Evolutionary conservation across 1,140 invertebrate species (phyloP).

Genomic region (Drosophila melanica): DNA sequence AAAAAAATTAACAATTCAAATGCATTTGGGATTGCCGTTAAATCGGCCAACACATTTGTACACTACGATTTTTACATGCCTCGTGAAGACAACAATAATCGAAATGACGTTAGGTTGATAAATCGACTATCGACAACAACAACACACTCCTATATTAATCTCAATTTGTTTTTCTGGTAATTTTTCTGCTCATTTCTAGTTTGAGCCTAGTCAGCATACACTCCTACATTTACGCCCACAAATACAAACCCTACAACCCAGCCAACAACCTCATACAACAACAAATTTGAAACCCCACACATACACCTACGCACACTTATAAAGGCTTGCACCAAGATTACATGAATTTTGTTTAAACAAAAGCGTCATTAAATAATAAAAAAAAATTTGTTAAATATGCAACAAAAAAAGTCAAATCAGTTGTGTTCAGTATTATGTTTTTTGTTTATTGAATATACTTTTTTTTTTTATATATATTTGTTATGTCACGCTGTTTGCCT

Average conservation of each 20-base stretch:
- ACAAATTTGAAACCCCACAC: neutral
- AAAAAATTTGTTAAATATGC: conserved; percentile 38
- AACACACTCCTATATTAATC: conserved; percentile 19
- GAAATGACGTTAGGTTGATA: neutral
- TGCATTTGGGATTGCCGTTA: neutral
- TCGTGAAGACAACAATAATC: conserved; percentile 8
- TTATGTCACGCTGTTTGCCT: conserved; percentile 30
- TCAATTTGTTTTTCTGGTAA: neutral
- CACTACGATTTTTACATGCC: conserved; percentile 68
- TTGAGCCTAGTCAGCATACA: conserved; percentile 43
- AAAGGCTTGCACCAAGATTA: conserved; percentile 5
- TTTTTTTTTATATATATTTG: conserved; percentile 38
- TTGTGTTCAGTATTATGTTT: conserved; percentile 78
- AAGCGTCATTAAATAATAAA: conserved; percentile 46
- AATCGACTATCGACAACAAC: neutral
- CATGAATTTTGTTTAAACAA: conserved; percentile 34
- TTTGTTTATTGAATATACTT: conserved; percentile 47
- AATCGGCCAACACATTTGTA: conserved; percentile 4
- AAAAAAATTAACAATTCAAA: neutral
- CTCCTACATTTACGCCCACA: neutral
- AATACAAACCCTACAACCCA: conserved; percentile 1
- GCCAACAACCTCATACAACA: neutral
- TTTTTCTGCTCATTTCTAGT: conserved; percentile 47
- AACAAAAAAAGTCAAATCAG: conserved; percentile 44
- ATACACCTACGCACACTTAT: neutral